Evolutionary conservation across 2,797 vertebrate species (phyloP).

Genomic region (Chrysolophus pictus): DNA sequence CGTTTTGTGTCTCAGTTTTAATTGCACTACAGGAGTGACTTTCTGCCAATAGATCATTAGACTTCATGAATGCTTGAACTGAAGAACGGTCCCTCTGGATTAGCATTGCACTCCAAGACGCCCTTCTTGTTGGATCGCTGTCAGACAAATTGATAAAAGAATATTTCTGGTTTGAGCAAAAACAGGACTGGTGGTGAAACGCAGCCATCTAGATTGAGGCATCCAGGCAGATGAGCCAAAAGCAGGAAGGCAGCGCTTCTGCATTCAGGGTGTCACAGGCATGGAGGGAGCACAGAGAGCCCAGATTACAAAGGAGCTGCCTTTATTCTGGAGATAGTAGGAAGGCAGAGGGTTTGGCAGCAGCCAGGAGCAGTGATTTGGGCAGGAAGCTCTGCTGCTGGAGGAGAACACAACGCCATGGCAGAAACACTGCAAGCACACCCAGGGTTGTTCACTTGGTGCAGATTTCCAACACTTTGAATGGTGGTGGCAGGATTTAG

Average conservation of each 20-base stretch:
- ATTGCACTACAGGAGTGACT: slow-evolving; percentile 28
- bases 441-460: slow-evolving; percentile 77
- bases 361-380: slow-evolving; percentile 65
- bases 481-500: slow-evolving; percentile 55
- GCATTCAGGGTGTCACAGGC: slow-evolving; percentile 54
- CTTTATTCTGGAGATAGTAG: slow-evolving; percentile 60
- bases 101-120: slow-evolving; percentile 46
- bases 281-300: slow-evolving; percentile 63
- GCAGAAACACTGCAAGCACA: slow-evolving; percentile 60
- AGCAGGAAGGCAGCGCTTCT: slow-evolving; percentile 41
- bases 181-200: not conserved
- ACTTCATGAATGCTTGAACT: not conserved
- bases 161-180: slow-evolving; percentile 12
- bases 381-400: slow-evolving; percentile 73
- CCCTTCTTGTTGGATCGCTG: slow-evolving; percentile 31
- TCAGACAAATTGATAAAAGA: slow-evolving; percentile 49
- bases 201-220: slow-evolving; percentile 23
- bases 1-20: slow-evolving; percentile 31
- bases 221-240: slow-evolving; percentile 67
- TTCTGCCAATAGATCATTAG: slow-evolving; percentile 62
- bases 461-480: slow-evolving; percentile 66
- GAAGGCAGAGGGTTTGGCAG: slow-evolving; percentile 54
- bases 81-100: slow-evolving; percentile 48
- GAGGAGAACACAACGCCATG: slow-evolving; percentile 68
- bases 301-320: slow-evolving; percentile 50